Evolutionary conservation across 2,888 invertebrate species (phyloP), one percentile per base, ranked within the genome.

Genomic region (Endotricha flammealis): DNA sequence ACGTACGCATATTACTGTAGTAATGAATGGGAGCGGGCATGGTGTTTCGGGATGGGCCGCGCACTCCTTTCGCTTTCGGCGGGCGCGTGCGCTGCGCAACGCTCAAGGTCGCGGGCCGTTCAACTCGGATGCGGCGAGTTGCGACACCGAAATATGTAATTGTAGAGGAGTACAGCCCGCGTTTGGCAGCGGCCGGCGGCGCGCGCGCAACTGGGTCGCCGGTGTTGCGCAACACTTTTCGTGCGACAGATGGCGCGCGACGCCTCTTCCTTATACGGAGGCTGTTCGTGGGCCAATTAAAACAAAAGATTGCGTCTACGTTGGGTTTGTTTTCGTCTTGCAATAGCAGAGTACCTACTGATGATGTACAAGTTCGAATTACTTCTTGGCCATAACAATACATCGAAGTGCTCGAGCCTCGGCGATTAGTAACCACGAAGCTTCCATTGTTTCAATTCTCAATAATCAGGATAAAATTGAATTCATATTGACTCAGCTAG

Each of bases 71-170:
- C 83, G 80, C 85, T 83, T 82, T 81, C 81, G 64, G 72, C 64
- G 53, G n/a, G 66, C 74, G 78, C 75, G 78, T 72, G 69, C 62
- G 65, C 68, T 63, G 65, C 78, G 80, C 78, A 79, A 77, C 67
- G 52, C 72, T 69, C 85, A 86, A 85, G 86, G 85, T 82, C 86
- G 83, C 68, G 78, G 81, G 82, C 75, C 85, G 78, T 86, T 86
- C 85, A 86, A 85, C 86, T 86, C 86, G 85, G 86, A 86, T 85
- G 85, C 82, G 79, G 70, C 57, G 71, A 48, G 72, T 86, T 85
- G 85, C 86, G 83, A 83, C 85, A 85, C 76, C 73, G 70, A 77
- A 80, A 83, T 80, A 82, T 82, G 82, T 83, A 83, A 85, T 82
- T 83, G 83, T 80, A 78, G 80, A 80, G 82, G 75, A 82, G 80